phyloP scores from a whole-genome alignment of 2,797 vertebrate genomes.

The Anguilla marmorata region DNA sequence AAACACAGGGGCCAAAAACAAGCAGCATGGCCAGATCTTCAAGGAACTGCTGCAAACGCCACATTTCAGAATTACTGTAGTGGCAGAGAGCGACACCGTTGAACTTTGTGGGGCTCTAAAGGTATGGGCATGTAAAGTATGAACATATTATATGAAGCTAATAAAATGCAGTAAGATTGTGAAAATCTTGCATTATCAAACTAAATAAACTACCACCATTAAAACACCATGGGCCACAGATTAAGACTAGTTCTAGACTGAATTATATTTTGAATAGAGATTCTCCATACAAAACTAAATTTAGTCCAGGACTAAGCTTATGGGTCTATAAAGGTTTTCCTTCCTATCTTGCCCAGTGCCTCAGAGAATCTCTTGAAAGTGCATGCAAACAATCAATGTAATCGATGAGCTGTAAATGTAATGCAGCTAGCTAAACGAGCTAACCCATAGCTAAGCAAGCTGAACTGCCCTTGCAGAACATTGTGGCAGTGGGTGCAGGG shows the following conservation, averaged over 20 bases:
- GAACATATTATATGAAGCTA: not conserved
- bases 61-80: constrained; percentile 81
- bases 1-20: constrained; percentile 73
- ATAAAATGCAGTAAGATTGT: not conserved
- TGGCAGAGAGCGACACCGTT: constrained; percentile 77
- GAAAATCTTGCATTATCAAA: not conserved
- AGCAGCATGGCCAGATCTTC: constrained; percentile 71
- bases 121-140: constrained; percentile 57
- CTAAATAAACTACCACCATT: not conserved
- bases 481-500: constrained; percentile 82
- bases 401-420: not conserved
- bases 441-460: not conserved
- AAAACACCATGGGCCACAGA: not conserved
- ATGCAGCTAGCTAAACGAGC: too few relatives aligned
- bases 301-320: not conserved
- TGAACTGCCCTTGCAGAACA: constrained; percentile 67
- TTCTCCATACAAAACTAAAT: not conserved
- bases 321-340: too few relatives aligned
- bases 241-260: not conserved
- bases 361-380: not conserved
- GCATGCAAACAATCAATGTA: not conserved
- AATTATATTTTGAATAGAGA: not conserved
- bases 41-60: constrained; percentile 83
- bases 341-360: not conserved
- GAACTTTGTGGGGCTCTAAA: constrained; percentile 86